These are phyloP conservation scores for Harpagoxenus sublaevis DNA, from an alignment of 2,888 invertebrate species.

Conservation along the genomic window DNA sequence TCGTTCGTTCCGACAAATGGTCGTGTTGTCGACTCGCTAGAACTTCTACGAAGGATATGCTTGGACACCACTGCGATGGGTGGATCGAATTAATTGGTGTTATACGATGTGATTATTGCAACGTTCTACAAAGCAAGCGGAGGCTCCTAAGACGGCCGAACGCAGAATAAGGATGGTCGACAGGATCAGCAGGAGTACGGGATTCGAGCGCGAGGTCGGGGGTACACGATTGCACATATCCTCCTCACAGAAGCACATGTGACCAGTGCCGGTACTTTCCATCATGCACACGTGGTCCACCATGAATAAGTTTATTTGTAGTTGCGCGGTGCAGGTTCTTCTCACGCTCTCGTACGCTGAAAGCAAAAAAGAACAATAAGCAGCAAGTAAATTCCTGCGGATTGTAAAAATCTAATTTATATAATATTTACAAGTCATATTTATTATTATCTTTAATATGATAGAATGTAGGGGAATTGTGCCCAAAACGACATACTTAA, in stretches of 20 bases:
- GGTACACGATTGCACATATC: slow-evolving; percentile 94
- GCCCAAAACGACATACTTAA: too few species aligned
- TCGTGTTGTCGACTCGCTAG: slow-evolving; percentile 57
- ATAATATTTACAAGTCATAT: background rate
- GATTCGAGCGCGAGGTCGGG: slow-evolving; percentile 81
- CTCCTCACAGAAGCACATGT: slow-evolving; percentile 99
- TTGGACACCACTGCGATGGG: slow-evolving; percentile 55
- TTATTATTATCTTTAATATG: background rate
- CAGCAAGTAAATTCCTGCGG: slow-evolving; percentile 20
- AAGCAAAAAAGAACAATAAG: slow-evolving; percentile 79
- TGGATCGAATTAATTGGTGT: slow-evolving; percentile 71
- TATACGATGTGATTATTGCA: slow-evolving; percentile 81
- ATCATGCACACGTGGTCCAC: slow-evolving; percentile 99
- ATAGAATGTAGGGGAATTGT: background rate
- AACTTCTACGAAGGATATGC: slow-evolving; percentile 68
- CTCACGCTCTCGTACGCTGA: slow-evolving; percentile 96
- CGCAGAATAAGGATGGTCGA: slow-evolving; percentile 81
- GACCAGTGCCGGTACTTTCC: slow-evolving; percentile 99
- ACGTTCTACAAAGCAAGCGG: slow-evolving; percentile 85
- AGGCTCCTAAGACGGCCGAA: slow-evolving; percentile 78
- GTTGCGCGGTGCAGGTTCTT: slow-evolving; percentile 96
- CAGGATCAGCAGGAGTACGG: slow-evolving; percentile 82
- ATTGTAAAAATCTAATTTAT: background rate
- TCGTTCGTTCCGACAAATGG: slow-evolving; percentile 70
- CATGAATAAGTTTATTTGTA: slow-evolving; percentile 98